Base-by-base conservation (phyloP, 2,113 vertebrate genomes). In the Bothrops jararaca region DNA sequence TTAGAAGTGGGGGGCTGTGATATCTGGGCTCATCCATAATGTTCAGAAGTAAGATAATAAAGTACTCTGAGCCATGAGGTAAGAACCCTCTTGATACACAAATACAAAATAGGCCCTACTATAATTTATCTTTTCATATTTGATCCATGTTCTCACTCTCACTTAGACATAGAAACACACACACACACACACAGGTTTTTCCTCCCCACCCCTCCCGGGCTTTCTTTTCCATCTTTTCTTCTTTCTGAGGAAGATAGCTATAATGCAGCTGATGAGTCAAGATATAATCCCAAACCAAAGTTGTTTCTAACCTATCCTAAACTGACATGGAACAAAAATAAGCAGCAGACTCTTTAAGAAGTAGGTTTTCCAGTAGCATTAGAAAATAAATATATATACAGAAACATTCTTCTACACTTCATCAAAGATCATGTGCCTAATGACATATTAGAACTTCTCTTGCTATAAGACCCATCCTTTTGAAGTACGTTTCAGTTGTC, bases 141-240 rank as follows among this genome's bases (percentile, higher is more conserved):
- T 7, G 34, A 80, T 22, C 34, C 15, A 80, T 80, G 48, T 69
- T 45, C 11, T 85, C 34, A 39, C 26, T 90, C 45, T 53, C 42
- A 39, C 34, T 80, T 20, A 20, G 34, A 8, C 1, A 39, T 5
- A 22, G 15, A 80, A 15, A 39, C 18, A 56, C 15, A 56, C 54
- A 56, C 2, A 11, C 9, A 18, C 15, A 15, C 54, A 4, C 15
- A 39, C 2, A 39, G 0, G 8, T 34, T 69, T 11, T 64, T 13
- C 26, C 60, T 29, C 64, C 4, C 4, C 29, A 50, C 48, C 12
- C 4, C 1, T 0, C 0, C 48, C 8, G 1, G 0, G 34, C 18
- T 80, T 74, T 39, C 69, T 80, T 80, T 74, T 80, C 6, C 9
- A 23, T 53, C 3, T 5, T 58, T 56, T 45, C 13, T 57, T 74